These are phyloP conservation scores for Parnassius glacialis DNA, from an alignment of 2,888 invertebrate species.

Conservation along the genomic window DNA sequence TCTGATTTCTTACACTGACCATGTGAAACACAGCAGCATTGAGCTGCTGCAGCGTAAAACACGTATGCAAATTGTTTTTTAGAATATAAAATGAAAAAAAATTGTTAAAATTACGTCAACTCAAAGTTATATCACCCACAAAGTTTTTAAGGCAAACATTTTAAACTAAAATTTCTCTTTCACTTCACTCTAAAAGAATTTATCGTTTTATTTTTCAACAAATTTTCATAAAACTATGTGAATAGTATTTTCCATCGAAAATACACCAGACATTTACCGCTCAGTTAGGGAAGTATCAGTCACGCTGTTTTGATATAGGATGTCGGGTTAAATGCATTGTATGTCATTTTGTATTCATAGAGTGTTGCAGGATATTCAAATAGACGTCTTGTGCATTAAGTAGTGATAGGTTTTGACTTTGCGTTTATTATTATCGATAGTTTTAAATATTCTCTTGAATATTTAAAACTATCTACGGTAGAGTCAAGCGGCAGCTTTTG, in stretches of 20 bases:
- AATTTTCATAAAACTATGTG: constrained; percentile 13
- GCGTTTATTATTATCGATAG: neutral
- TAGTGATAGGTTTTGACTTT: constrained; percentile 5
- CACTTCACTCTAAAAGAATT: constrained; percentile 1
- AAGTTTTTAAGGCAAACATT: neutral
- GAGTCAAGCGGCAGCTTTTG: too few relatives aligned
- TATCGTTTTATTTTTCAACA: neutral
- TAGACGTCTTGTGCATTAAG: constrained; percentile 2
- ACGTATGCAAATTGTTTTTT: too few relatives aligned
- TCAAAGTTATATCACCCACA: neutral
- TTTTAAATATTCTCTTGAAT: too few relatives aligned
- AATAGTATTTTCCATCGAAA: constrained; percentile 10
- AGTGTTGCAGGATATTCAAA: constrained; percentile 1
- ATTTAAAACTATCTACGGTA: too few relatives aligned
- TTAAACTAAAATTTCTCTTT: constrained; percentile 7
- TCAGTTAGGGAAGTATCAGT: constrained; percentile 6
- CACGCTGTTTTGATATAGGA: constrained; percentile 5
- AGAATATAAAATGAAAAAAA: too few relatives aligned
- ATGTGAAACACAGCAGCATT: too few relatives aligned
- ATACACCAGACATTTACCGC: constrained; percentile 3
- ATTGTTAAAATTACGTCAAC: neutral
- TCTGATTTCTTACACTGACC: too few relatives aligned
- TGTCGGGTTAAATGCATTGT: constrained; percentile 15
- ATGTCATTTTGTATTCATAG: constrained; percentile 17
- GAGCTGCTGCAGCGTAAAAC: too few relatives aligned